A percentile compares a stretch with the other conserved stretches of the same genome.
These are phyloP conservation scores for Limnephilus rhombicus DNA, from an alignment of 2,888 invertebrate species.

Conservation along the genomic window DNA sequence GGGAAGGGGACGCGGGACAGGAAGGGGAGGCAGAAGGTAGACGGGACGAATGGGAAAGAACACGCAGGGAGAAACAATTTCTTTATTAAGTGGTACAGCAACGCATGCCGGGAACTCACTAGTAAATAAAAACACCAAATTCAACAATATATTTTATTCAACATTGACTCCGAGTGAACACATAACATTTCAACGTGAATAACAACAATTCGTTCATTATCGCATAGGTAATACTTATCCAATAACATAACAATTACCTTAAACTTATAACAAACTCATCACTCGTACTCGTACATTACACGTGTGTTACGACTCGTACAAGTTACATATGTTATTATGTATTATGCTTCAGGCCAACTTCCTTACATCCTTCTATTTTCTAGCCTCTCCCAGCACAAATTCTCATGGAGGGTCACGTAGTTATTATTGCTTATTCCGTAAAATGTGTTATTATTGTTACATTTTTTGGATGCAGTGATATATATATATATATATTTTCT, in stretches of 20 bases:
- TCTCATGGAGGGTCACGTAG: slow-evolving; percentile 3
- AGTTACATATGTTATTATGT: not conserved
- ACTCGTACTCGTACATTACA: not conserved
- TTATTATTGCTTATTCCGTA: slow-evolving; percentile 3
- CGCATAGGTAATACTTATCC: slow-evolving; percentile 51
- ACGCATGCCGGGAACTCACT: too few relatives aligned
- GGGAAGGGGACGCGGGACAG: too few relatives aligned
- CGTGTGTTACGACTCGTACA: not conserved
- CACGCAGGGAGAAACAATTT: too few relatives aligned
- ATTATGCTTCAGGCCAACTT: slow-evolving; percentile 15
- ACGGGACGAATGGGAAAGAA: too few relatives aligned
- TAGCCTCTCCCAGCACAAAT: not conserved
- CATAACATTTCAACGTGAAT: slow-evolving; percentile 65
- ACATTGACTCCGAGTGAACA: slow-evolving; percentile 65
- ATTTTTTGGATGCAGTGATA: not conserved
- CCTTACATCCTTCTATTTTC: not conserved
- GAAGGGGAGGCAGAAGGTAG: too few relatives aligned
- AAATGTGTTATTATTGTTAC: not conserved
- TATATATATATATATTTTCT: not conserved
- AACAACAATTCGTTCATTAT: slow-evolving; percentile 60
- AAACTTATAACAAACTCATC: slow-evolving; percentile 38
- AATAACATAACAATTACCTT: slow-evolving; percentile 51
- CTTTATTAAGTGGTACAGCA: too few relatives aligned
- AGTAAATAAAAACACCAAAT: slow-evolving; percentile 27
- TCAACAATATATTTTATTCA: slow-evolving; percentile 66